A percentile compares a stretch with the other conserved stretches of the same genome.
phyloP scores from a whole-genome alignment of 2,797 vertebrate species.

The Babyrousa celebensis region DNA sequence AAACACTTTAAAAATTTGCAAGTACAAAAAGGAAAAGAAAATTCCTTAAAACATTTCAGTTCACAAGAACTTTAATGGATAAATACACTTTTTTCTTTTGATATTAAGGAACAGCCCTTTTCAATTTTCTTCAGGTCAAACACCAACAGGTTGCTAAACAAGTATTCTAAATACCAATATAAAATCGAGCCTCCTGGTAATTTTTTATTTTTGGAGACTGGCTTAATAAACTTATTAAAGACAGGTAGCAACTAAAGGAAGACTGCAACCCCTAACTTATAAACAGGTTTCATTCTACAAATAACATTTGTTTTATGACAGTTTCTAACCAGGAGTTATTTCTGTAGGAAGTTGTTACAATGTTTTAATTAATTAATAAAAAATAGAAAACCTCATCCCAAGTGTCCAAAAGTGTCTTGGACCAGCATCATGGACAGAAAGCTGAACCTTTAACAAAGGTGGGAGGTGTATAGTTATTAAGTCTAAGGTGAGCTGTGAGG shows the following conservation, averaged over 20 bases:
- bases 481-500: neutral
- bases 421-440: constrained; percentile 8
- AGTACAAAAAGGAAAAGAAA: constrained; percentile 45
- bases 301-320: neutral
- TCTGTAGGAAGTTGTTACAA: neutral
- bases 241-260: constrained; percentile 23
- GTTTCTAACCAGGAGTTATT: constrained; percentile 17
- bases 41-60: constrained; percentile 64
- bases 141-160: neutral
- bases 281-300: constrained; percentile 53
- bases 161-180: constrained; percentile 15
- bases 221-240: constrained; percentile 44
- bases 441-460: neutral
- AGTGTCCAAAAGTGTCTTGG: constrained; percentile 6
- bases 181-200: neutral
- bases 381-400: constrained; percentile 3
- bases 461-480: neutral
- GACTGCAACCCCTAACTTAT: constrained; percentile 36
- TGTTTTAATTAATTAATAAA: neutral
- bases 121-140: constrained; percentile 16
- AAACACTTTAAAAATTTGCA: neutral
- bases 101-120: neutral
- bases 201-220: neutral
- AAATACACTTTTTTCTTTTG: neutral
- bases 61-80: constrained; percentile 4